A percentile compares a stretch with the other conserved stretches of the same genome.
Evolutionary conservation across 1,140 invertebrate genomes (phyloP).

Genomic region (Drosophila funebris): DNA sequence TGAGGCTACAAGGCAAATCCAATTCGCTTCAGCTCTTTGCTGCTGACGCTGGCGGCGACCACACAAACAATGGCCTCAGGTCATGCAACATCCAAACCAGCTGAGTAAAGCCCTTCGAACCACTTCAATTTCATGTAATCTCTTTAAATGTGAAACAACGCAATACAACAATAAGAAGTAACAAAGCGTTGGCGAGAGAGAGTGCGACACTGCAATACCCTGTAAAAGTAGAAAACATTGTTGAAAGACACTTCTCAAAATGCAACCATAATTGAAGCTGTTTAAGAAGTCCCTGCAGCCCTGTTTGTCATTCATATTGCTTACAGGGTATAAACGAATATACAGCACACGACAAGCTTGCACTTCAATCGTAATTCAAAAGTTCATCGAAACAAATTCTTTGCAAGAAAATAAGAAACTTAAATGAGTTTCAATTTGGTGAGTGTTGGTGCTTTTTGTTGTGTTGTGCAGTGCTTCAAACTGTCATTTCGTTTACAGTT

Average conservation of each 20-base stretch:
- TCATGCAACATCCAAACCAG: constrained; percentile 46
- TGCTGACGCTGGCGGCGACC: constrained; percentile 21
- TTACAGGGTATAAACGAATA: neutral
- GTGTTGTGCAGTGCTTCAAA: constrained; percentile 20
- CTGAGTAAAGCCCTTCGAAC: constrained; percentile 28
- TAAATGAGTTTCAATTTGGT: constrained; percentile 71
- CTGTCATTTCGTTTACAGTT: constrained; percentile 50
- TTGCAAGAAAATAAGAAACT: constrained; percentile 41
- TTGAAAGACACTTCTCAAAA: too few relatives aligned
- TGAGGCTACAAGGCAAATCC: constrained; percentile 66
- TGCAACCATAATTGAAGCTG: too few relatives aligned
- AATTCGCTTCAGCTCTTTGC: constrained; percentile 67
- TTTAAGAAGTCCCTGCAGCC: neutral
- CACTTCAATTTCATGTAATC: constrained; percentile 80
- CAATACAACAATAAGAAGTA: constrained; percentile 17
- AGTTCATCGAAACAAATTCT: constrained; percentile 31
- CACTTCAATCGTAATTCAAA: constrained; percentile 53
- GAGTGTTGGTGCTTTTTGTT: constrained; percentile 9
- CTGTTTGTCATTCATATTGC: neutral
- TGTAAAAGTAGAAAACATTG: neutral
- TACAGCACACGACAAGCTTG: constrained; percentile 29
- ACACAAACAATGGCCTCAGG: constrained; percentile 63
- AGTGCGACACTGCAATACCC: neutral
- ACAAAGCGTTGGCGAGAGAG: neutral
- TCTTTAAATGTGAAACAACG: constrained; percentile 76